Percentiles rank a stretch among this genome's conserved stretches.
phyloP scores from a whole-genome alignment of 2,797 vertebrate species.

The Crax fasciolata region DNA sequence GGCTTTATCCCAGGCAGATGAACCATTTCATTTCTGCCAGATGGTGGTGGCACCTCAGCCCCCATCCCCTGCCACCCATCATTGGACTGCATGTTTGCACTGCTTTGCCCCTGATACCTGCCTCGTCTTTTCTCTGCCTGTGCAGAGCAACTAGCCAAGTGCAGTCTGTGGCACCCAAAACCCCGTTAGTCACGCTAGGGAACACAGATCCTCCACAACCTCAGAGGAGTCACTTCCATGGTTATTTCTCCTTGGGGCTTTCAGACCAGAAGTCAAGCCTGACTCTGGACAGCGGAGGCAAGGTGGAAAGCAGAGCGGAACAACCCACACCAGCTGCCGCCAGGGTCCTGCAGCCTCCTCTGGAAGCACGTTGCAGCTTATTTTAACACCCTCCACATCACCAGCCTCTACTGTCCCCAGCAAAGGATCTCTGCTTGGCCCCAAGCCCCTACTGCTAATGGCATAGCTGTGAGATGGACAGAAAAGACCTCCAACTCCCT shows the following conservation, averaged over 20 bases:
- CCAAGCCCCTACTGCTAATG: neutral
- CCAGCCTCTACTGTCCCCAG: neutral
- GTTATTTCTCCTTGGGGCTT: neutral
- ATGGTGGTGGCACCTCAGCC: neutral
- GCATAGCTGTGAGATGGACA: neutral
- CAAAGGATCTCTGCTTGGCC: neutral
- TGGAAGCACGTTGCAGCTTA: neutral
- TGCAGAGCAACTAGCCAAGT: neutral
- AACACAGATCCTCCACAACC: neutral
- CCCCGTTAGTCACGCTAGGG: neutral
- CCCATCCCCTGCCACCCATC: neutral
- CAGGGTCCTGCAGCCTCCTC: neutral
- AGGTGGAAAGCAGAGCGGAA: neutral
- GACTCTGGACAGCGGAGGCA: neutral
- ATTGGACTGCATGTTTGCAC: neutral
- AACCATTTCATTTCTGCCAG: constrained; percentile 11
- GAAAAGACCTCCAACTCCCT: neutral
- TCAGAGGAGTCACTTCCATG: rapidly evolving
- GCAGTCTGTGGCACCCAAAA: neutral
- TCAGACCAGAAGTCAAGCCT: neutral
- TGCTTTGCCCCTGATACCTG: neutral
- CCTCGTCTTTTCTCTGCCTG: neutral
- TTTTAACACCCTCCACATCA: neutral
- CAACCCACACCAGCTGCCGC: neutral
- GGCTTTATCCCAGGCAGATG: constrained; percentile 1